Evolutionary conservation across 2,888 invertebrate species (phyloP), one percentile per base, ranked within the genome.

Genomic region (Drosophila austrosaltans): DNA sequence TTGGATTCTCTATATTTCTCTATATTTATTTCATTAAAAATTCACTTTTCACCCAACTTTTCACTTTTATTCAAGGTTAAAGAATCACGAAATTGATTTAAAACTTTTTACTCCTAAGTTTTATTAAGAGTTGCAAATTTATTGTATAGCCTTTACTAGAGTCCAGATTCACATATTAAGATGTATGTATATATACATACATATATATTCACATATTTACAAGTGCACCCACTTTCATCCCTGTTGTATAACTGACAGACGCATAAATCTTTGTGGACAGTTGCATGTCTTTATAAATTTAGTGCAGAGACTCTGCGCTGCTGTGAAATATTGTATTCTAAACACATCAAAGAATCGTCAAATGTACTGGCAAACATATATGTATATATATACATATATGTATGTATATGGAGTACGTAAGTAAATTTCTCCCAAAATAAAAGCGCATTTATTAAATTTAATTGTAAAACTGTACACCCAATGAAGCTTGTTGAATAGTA

Each of bases 271-370:
- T 12, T 44, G 56, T 63, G 78, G 86, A 81, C 86, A 83, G 72
- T 76, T 64, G 72, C 28, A 71, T 66, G 83, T 81, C 78, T 76
- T 62, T 69, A 76, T 73, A 77, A 60, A 60, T 80, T 66, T 69
- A 67, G 58, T 56, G 22, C 36, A 57, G 61, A 76, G 65, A 71
- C 69, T 75, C 75, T 80, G 79, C 74, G 16, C 74, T 64, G 48
- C 44, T 48, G 64, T 53, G 54, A 74, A 68, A 78, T 68, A 22
- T 48, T 22, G 48, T 62, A 63, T 72, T 72, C 60, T 48, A 48
- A 48, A 48, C 48, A 48, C 48, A 48, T 48, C 48, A 48, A 48
- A 48, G 48, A 48, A 25, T 48, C 25, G 48, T 25, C 48, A 22
- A 48, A 48, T 48, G 22, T 22, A 48, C 1, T 1, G 7, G 36